Conservation (phyloP, 2,797 vertebrate genomes). For the Coreius guichenoti region DNA sequence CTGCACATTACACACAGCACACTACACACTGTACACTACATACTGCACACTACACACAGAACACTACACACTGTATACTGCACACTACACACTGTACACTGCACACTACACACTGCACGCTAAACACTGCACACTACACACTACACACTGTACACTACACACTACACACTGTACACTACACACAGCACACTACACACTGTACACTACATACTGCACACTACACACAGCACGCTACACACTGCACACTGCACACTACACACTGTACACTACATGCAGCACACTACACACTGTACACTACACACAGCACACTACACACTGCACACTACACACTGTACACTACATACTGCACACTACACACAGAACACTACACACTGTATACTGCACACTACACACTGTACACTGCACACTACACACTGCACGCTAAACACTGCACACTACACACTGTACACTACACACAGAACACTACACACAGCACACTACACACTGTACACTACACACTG, state of each 20-base stretch:
- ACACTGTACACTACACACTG: too few species aligned
- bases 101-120: not conserved
- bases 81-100: not conserved
- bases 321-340: not conserved
- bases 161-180: not conserved
- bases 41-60: too few species aligned
- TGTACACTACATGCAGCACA: constrained; percentile 12
- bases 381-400: not conserved
- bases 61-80: too few species aligned
- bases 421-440: not conserved
- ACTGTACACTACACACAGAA: not conserved
- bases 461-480: too few species aligned
- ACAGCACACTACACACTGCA: not conserved
- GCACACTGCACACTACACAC: not conserved
- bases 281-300: not conserved
- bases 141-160: not conserved
- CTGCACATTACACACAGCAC: constrained; percentile 36
- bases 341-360: constrained; percentile 27
- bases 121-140: constrained; percentile 5
- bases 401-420: not conserved
- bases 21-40: not conserved
- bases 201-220: not conserved
- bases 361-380: constrained; percentile 25
- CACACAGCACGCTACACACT: not conserved
- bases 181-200: not conserved